These are phyloP conservation scores for Telmatherina bonti DNA, from an alignment of 2,797 vertebrate genomes.

Conservation along the genomic window DNA sequence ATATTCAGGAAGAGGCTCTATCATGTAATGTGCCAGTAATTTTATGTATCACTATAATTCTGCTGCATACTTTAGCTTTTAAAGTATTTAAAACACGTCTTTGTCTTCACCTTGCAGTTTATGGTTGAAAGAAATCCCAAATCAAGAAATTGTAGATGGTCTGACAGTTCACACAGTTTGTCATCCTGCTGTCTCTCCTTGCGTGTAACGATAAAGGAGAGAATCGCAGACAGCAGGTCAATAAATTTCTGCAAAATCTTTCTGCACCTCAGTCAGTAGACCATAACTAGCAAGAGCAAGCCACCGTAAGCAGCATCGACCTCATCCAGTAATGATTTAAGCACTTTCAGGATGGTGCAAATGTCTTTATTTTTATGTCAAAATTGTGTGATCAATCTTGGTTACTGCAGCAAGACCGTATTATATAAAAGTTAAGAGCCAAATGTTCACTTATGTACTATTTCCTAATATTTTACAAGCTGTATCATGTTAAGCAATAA, in stretches of 20 bases:
- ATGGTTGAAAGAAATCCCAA: background rate
- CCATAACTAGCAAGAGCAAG: background rate
- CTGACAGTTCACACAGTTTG: background rate
- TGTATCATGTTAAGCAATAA: background rate
- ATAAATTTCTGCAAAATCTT: conserved; percentile 8
- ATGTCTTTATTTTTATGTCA: background rate
- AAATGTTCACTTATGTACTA: background rate
- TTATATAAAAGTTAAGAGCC: background rate
- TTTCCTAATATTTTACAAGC: background rate
- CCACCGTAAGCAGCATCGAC: background rate
- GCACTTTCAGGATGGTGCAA: background rate
- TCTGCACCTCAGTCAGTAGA: background rate
- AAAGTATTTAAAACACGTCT: background rate
- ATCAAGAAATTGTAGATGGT: background rate
- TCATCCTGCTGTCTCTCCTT: background rate
- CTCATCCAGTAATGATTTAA: background rate
- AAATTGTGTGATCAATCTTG: background rate
- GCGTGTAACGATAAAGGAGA: background rate
- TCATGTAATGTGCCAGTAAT: too few species aligned
- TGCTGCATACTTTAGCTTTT: background rate
- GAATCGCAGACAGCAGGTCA: conserved; percentile 6
- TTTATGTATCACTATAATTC: background rate
- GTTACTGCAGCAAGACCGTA: background rate
- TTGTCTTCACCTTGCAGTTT: background rate
- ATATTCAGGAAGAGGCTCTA: too few species aligned